Percentiles rank a stretch among this genome's conserved stretches.
These are phyloP conservation scores for Leucoraja erinaceus DNA, from an alignment of 2,113 vertebrate species.

Conservation along the genomic window DNA sequence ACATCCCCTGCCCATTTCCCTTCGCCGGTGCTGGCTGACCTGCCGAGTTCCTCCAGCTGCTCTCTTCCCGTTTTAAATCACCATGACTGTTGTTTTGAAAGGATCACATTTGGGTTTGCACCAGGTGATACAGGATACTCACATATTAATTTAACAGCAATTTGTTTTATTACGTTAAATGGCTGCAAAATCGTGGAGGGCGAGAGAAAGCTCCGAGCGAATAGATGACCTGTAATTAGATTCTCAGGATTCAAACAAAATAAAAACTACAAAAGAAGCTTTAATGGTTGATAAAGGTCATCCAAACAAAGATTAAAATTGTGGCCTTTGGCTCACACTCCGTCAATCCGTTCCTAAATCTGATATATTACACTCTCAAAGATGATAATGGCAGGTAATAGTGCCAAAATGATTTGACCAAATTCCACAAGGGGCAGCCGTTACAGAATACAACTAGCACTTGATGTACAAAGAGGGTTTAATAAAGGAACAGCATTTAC, in stretches of 20 bases:
- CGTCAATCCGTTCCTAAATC: neutral
- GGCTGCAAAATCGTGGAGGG: neutral
- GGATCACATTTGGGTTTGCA: no score
- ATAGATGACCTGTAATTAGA: neutral
- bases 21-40: no score
- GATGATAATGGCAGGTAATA: slow-evolving; percentile 12
- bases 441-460: neutral
- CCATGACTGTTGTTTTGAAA: no score
- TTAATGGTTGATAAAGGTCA: neutral
- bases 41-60: no score
- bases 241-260: slow-evolving; percentile 4
- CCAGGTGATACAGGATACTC: neutral
- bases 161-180: neutral
- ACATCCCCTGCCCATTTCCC: no score
- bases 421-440: neutral
- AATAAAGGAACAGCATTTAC: neutral
- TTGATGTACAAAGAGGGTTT: no score
- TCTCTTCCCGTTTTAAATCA: no score
- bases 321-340: neutral
- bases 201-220: neutral
- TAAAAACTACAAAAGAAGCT: neutral
- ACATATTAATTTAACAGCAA: neutral
- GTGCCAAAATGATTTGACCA: neutral
- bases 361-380: slow-evolving; percentile 10
- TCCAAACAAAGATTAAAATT: slow-evolving; percentile 12